phyloP scores from a whole-genome alignment of 2,797 vertebrate species.

The Pseudocheirus occidentalis region DNA sequence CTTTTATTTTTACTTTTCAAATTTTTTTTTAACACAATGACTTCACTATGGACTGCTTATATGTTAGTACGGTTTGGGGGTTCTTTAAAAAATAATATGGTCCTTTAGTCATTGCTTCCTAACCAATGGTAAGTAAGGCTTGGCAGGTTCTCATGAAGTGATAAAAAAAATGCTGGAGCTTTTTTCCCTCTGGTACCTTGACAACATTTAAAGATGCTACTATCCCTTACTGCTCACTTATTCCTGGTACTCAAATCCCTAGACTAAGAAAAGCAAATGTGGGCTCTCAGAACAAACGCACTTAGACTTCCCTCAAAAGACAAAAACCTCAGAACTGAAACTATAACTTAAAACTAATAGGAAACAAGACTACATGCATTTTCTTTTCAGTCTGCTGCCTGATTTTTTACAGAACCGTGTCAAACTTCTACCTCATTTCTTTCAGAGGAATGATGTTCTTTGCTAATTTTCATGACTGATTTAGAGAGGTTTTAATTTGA shows the following conservation, averaged over 20 bases:
- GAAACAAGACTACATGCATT: not conserved
- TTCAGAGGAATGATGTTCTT: not conserved
- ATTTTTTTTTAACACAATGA: constrained; percentile 6
- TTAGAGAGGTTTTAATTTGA: not conserved
- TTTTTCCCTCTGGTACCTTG: constrained; percentile 30
- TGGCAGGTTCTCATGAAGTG: not conserved
- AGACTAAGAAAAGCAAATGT: constrained; percentile 3
- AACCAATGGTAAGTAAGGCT: not conserved
- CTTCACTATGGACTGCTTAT: constrained; percentile 28
- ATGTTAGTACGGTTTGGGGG: not conserved
- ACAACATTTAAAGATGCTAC: not conserved
- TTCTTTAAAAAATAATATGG: not conserved
- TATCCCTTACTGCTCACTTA: constrained; percentile 23
- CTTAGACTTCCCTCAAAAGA: not conserved
- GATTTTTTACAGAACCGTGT: not conserved
- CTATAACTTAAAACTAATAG: not conserved
- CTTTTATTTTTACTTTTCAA: constrained; percentile 32
- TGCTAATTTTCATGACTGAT: not conserved
- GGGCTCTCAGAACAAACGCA: not conserved
- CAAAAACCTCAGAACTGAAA: not conserved
- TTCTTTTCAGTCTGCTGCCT: not conserved
- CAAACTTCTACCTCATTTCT: not conserved
- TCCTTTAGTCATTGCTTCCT: not conserved
- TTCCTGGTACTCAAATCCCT: not conserved
- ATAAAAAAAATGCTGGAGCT: not conserved